Percentiles rank a stretch among this genome's conserved stretches.
Conservation (phyloP, 2,888 invertebrate species). For the Ethmia dodecea region DNA sequence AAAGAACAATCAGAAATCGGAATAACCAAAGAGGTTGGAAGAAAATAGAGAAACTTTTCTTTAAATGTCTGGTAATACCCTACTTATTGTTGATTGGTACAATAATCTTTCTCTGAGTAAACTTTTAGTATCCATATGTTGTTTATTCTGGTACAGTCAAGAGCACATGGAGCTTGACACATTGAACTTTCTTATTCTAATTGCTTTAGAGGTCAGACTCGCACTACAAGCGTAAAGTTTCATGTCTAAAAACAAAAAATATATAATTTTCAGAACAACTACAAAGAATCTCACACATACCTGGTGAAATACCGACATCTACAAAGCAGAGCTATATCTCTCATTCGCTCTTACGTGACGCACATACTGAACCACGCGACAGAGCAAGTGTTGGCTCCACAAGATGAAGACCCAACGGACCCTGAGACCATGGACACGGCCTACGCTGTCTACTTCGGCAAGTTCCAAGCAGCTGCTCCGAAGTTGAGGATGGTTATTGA, state of each 20-base stretch:
- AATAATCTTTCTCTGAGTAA: too few relatives aligned
- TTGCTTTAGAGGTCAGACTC: too few relatives aligned
- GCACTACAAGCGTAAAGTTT: too few relatives aligned
- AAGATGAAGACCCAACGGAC: conserved; percentile 39
- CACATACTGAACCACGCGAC: conserved; percentile 88
- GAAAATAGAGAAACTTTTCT: too few relatives aligned
- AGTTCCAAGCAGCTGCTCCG: conserved; percentile 94
- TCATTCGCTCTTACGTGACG: conserved; percentile 88
- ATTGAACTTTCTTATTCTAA: too few relatives aligned
- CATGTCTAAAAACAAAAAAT: not conserved
- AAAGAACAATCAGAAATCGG: too few relatives aligned
- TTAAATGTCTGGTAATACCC: too few relatives aligned
- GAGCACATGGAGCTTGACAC: too few relatives aligned
- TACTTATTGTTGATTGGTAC: too few relatives aligned
- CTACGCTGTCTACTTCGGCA: conserved; percentile 93
- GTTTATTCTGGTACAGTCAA: too few relatives aligned
- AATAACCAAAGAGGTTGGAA: too few relatives aligned
- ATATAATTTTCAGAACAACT: conserved; percentile 80
- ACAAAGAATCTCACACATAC: conserved; percentile 91
- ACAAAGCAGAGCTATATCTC: conserved; percentile 85
- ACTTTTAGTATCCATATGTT: too few relatives aligned
- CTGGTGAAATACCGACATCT: conserved; percentile 91
- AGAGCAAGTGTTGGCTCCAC: conserved; percentile 80
- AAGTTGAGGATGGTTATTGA: conserved; percentile 89
- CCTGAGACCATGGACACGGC: conserved; percentile 79